Conservation (phyloP, 2,888 invertebrate genomes). For the Oscheius sp. region DNA sequence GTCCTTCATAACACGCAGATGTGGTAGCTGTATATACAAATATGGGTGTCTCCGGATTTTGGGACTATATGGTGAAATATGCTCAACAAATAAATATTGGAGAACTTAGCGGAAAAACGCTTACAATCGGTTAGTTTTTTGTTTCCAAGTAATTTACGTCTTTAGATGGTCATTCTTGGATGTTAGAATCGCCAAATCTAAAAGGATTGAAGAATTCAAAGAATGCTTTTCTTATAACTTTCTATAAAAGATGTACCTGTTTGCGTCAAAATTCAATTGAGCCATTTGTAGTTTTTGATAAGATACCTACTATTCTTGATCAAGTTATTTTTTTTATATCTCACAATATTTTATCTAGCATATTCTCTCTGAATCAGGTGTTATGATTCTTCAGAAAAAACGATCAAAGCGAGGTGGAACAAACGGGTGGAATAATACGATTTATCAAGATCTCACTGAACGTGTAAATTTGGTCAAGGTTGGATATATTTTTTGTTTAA, state of each 20-base stretch:
- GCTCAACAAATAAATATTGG: conserved; percentile 30
- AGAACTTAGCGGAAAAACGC: conserved; percentile 38
- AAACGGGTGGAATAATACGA: conserved; percentile 13
- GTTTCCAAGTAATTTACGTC: neutral
- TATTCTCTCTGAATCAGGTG: conserved; percentile 13
- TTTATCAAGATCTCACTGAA: conserved; percentile 18
- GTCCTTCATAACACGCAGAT: neutral
- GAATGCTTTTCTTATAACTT: conserved; percentile 38
- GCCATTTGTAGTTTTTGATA: conserved; percentile 46
- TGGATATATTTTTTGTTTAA: neutral
- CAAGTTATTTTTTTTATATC: too few relatives aligned
- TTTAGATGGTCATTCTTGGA: conserved; percentile 56
- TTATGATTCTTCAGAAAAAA: conserved; percentile 19
- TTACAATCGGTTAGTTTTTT: conserved; percentile 47
- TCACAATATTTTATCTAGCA: neutral
- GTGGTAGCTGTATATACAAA: neutral
- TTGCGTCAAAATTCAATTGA: conserved; percentile 36
- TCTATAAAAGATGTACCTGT: conserved; percentile 40
- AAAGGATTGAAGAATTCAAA: conserved; percentile 33
- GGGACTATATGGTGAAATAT: conserved; percentile 39
- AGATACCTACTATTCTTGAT: conserved; percentile 9
- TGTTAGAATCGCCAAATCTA: conserved; percentile 42
- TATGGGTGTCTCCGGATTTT: conserved; percentile 52
- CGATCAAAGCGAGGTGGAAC: conserved; percentile 7
- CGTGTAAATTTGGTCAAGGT: conserved; percentile 17